Conservation (phyloP, 2,113 vertebrate genomes). For the Leptocoma aspasia region DNA sequence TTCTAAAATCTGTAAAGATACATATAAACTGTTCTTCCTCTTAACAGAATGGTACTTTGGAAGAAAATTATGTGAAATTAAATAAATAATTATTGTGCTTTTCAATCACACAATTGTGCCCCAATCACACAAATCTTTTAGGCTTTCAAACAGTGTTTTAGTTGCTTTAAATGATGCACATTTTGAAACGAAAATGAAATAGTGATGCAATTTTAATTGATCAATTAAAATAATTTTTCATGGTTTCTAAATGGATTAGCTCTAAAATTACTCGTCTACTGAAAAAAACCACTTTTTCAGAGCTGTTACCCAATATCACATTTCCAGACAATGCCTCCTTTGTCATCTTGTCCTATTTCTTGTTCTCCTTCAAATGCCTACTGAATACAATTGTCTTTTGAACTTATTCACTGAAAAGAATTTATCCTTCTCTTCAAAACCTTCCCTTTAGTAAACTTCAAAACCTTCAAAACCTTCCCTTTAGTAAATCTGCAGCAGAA, state of each 20-base stretch:
- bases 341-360: constrained; percentile 5
- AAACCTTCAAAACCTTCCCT: background rate
- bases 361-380: background rate
- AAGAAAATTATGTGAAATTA: background rate
- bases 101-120: too few species aligned
- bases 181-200: background rate
- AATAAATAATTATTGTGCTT: background rate
- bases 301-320: background rate
- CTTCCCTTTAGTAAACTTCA: background rate
- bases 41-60: background rate
- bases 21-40: background rate
- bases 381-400: background rate
- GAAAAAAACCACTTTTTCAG: background rate
- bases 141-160: background rate
- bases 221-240: background rate
- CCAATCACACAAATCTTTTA: background rate
- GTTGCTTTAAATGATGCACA: background rate
- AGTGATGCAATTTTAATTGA: background rate
- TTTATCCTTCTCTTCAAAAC: background rate
- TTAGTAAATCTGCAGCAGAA: background rate
- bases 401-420: background rate
- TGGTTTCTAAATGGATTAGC: background rate
- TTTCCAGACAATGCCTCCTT: background rate
- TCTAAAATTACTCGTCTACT: constrained; percentile 19
- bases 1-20: background rate